Base-by-base conservation (phyloP, 2,113 vertebrate species). In the Carassius auratus region DNA sequence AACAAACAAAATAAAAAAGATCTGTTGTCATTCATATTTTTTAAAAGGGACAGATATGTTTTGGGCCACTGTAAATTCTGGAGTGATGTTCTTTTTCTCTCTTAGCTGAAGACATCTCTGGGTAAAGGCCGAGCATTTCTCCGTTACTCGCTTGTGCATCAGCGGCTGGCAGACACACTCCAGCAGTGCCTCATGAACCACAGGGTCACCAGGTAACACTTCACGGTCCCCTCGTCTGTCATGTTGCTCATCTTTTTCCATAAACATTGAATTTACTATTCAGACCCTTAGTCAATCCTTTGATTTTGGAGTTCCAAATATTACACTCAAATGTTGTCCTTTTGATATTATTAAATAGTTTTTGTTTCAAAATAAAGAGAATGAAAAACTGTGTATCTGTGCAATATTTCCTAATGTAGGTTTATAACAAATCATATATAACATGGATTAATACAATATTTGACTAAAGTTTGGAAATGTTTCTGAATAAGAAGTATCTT, bases 181-280 rank as follows among this genome's bases (percentile, higher is more conserved):
- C 98, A 99, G 90, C 98, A 99, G 77, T 99, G 98, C 92, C 94
- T 99, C 64, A 97, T 98, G 92, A 98, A 99, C 91, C 93, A 95
- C 81, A 96, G 94, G 86, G 94, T 97, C 90, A 99, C 98, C 88
- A 97, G 97, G 98, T 99, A 92, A 90, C 68, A 14, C 23, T 73
- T 74, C 78, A 52, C 59, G 57, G 5, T 8, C 12, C 42, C 17
- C 4, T 71, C 19, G 23, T 12, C 38, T 74, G 42, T 8, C 23
- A 69, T 69, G 66, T 5, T 36, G 0, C 57, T 13, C 76, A n/a
- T 33, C 80, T 50, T 30, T 66, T 13, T 66, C 33, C 45, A 78
- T 6, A 78, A 7, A n/a, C 55, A 78, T 38, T 5, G 6, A 8
- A 57, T 76, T 76, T 55, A 57, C 2, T 61, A 21, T 59, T 77